Percentiles rank a stretch among this genome's conserved stretches.
These are phyloP conservation scores for Campoplex nolae DNA, from an alignment of 2,888 invertebrate species.

Conservation along the genomic window DNA sequence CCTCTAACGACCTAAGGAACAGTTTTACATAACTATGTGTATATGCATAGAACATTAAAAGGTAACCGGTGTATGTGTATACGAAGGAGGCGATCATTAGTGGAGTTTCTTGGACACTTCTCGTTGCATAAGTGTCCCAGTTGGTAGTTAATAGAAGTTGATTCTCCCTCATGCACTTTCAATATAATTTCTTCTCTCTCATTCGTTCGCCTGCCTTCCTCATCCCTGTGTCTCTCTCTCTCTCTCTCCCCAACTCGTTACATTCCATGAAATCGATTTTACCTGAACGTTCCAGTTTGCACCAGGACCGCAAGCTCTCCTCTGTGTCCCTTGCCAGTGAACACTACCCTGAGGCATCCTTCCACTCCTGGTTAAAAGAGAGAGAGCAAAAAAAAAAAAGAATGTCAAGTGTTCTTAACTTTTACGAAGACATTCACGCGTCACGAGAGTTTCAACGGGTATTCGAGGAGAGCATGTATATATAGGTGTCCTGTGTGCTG, in stretches of 20 bases:
- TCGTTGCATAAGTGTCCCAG: conserved; percentile 49
- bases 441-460: conserved; percentile 8
- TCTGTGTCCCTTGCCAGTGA: conserved; percentile 83
- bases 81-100: conserved; percentile 58
- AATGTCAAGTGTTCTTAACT: conserved; percentile 32
- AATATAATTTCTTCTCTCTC: conserved; percentile 7
- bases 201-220: background rate
- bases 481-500: background rate
- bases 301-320: conserved; percentile 86
- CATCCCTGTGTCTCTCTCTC: background rate
- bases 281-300: conserved; percentile 94
- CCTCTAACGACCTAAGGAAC: conserved; percentile 90
- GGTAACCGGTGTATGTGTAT: conserved; percentile 23
- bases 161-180: conserved; percentile 36
- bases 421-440: conserved; percentile 38
- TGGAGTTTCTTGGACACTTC: conserved; percentile 29
- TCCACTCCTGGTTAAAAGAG: conserved; percentile 71
- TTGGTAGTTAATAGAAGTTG: conserved; percentile 49
- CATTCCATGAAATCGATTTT: conserved; percentile 72
- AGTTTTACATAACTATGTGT: conserved; percentile 13
- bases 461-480: background rate
- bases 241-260: conserved; percentile 24
- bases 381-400: conserved; percentile 23
- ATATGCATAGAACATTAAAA: conserved; percentile 27
- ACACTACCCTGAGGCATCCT: conserved; percentile 83